Evolutionary conservation across 2,113 vertebrate species (phyloP).

Genomic region (Conger conger): DNA sequence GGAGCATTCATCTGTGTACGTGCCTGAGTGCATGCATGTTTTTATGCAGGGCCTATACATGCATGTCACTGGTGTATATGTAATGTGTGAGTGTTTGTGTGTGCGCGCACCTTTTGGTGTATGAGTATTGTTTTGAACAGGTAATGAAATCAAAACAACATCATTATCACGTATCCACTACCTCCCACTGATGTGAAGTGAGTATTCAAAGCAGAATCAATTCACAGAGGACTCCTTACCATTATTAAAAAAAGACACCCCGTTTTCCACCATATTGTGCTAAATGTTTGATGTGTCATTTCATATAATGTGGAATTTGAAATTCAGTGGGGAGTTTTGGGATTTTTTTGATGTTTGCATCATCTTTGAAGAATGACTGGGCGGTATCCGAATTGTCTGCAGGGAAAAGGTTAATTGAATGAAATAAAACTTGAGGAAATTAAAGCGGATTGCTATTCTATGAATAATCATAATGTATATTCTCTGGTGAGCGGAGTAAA

Average conservation of each 20-base stretch:
- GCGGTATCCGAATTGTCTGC: conserved; percentile 42
- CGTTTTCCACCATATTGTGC: conserved; percentile 31
- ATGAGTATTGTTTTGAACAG: neutral
- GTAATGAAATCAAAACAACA: conserved; percentile 18
- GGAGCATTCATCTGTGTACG: too few species aligned
- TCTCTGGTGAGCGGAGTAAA: conserved; percentile 41
- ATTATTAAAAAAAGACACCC: conserved; percentile 35
- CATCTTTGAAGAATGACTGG: conserved; percentile 53
- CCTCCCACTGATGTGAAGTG: neutral
- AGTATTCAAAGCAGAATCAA: conserved; percentile 46
- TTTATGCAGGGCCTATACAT: neutral
- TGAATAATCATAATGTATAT: conserved; percentile 67
- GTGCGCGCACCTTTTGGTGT: neutral
- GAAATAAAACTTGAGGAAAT: conserved; percentile 63
- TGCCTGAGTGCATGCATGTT: neutral
- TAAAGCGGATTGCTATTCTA: conserved; percentile 58
- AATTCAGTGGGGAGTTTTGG: conserved; percentile 7
- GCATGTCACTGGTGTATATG: neutral
- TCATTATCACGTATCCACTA: conserved; percentile 25
- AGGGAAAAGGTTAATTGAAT: conserved; percentile 60
- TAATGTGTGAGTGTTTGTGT: neutral
- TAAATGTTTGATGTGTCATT: conserved; percentile 36
- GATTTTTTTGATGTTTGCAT: conserved; percentile 38
- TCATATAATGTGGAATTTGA: conserved; percentile 30
- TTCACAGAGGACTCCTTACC: conserved; percentile 36